A percentile compares a stretch with the other conserved stretches of the same genome.
These are phyloP conservation scores for Agonopterix arenella DNA, from an alignment of 2,888 invertebrate species.

Conservation along the genomic window DNA sequence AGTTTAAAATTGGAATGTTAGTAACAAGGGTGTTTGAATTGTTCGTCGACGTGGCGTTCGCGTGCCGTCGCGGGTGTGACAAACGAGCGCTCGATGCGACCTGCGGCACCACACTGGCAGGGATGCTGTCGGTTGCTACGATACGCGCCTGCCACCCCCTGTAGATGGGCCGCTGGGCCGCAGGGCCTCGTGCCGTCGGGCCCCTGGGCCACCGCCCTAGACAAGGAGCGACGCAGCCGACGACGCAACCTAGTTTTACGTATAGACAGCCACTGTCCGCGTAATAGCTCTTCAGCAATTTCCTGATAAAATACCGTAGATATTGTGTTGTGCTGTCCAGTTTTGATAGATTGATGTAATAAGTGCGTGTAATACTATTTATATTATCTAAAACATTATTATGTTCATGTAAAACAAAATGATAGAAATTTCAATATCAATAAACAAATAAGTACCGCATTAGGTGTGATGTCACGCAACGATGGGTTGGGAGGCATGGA, in stretches of 20 bases:
- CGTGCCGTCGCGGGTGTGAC: constrained; percentile 12
- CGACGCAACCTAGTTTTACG: constrained; percentile 68
- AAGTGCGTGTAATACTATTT: background rate
- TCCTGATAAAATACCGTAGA: constrained; percentile 62
- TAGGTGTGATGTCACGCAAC: too few species aligned
- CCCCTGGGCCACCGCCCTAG: constrained; percentile 50
- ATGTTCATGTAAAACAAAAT: too few species aligned
- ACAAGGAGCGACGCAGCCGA: constrained; percentile 60
- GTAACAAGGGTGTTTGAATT: constrained; percentile 6
- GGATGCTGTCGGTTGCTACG: constrained; percentile 74
- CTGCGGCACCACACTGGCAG: constrained; percentile 58
- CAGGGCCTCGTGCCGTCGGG: constrained; percentile 31
- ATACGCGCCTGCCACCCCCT: constrained; percentile 58
- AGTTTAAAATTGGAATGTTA: constrained; percentile 9
- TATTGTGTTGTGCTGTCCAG: constrained; percentile 18
- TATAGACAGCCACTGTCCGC: constrained; percentile 61
- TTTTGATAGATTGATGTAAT: constrained; percentile 5
- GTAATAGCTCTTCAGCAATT: constrained; percentile 69
- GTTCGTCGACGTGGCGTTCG: constrained; percentile 16
- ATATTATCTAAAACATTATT: too few species aligned
- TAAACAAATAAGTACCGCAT: too few species aligned
- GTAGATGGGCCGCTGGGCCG: constrained; percentile 28
- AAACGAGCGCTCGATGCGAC: constrained; percentile 46
- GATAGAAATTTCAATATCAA: too few species aligned
- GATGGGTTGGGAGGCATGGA: background rate